Evolutionary conservation across 2,113 vertebrate species (phyloP).

Genomic region (Varanus salvator): DNA sequence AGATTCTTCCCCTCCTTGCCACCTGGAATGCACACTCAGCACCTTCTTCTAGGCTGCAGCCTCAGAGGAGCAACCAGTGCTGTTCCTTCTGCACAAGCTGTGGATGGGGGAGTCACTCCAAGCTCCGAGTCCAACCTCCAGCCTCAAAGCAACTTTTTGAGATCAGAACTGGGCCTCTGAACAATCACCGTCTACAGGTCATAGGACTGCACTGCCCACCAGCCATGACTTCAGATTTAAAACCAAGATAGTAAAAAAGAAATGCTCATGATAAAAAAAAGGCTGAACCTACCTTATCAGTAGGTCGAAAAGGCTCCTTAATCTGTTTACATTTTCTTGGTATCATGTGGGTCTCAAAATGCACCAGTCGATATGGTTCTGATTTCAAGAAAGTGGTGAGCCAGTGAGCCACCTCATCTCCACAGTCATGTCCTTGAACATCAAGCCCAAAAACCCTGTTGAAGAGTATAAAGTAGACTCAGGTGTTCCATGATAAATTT

Average conservation of each 20-base stretch:
- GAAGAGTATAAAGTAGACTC: background rate
- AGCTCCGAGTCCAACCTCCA: too few species aligned
- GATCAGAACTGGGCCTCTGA: too few species aligned
- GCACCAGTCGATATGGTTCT: constrained; percentile 76
- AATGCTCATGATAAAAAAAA: constrained; percentile 21
- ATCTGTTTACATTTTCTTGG: constrained; percentile 57
- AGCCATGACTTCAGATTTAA: background rate
- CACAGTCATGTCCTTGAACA: constrained; percentile 85
- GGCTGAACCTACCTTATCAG: background rate
- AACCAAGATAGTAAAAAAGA: background rate
- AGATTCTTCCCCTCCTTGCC: too few species aligned
- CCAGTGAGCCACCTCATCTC: constrained; percentile 80
- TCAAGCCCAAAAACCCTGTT: constrained; percentile 77
- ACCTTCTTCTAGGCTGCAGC: too few species aligned
- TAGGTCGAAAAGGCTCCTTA: constrained; percentile 27
- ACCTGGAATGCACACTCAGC: too few species aligned
- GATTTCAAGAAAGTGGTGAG: constrained; percentile 77
- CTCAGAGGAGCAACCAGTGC: too few species aligned
- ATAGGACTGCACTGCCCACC: background rate
- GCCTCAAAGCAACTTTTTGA: too few species aligned
- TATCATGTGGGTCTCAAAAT: constrained; percentile 81
- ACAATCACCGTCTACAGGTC: too few species aligned
- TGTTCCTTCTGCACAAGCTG: too few species aligned
- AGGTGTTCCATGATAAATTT: background rate
- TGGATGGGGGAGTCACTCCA: too few species aligned